Percentiles rank a stretch among this genome's conserved stretches.
Evolutionary conservation across 2,113 vertebrate species (phyloP).

Genomic region (Damaliscus lunatus): DNA sequence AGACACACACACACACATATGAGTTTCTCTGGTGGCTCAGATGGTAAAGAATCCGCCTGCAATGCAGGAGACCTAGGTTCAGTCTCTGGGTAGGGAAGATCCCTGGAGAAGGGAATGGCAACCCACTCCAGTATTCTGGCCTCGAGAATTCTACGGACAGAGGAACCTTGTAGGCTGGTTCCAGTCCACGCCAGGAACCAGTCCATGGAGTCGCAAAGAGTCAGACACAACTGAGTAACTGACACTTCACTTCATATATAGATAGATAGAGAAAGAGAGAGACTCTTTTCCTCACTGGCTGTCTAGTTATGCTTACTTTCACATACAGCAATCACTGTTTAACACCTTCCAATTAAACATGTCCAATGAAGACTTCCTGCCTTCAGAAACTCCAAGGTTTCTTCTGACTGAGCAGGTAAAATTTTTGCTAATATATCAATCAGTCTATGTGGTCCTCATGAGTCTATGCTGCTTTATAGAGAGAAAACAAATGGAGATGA

Average conservation of each 20-base stretch:
- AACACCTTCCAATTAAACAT: neutral
- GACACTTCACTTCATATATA: neutral
- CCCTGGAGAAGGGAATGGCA: neutral
- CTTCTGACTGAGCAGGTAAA: neutral
- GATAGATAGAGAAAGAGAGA: neutral
- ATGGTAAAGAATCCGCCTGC: neutral
- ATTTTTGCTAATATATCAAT: neutral
- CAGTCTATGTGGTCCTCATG: neutral
- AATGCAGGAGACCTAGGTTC: neutral
- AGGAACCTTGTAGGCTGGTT: neutral
- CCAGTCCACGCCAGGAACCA: neutral
- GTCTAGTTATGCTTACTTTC: neutral
- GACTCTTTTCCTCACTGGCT: neutral
- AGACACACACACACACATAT: neutral
- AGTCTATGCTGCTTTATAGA: neutral
- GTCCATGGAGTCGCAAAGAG: neutral
- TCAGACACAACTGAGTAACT: neutral
- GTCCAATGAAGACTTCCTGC: neutral
- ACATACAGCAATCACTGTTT: neutral
- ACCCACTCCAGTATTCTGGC: neutral
- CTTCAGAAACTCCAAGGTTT: neutral
- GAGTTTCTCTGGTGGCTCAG: neutral
- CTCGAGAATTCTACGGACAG: neutral
- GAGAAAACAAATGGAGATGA: neutral
- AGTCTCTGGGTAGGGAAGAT: neutral